phyloP scores from a whole-genome alignment of 2,113 vertebrate species.

The Sinosuthora webbiana region DNA sequence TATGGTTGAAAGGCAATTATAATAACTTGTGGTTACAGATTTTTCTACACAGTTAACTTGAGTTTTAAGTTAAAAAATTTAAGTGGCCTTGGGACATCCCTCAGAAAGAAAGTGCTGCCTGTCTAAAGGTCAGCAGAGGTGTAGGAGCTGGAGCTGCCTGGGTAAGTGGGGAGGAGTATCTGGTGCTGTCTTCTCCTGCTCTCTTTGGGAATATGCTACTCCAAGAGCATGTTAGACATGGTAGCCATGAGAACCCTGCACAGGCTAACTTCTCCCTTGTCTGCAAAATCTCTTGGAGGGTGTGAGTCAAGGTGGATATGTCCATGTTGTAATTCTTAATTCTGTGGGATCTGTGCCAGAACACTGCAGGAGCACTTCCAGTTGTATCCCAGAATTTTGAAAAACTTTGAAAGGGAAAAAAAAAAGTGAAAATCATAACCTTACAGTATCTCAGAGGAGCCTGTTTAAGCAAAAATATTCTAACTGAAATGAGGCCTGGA shows the following conservation, averaged over 20 bases:
- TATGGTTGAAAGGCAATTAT: background rate
- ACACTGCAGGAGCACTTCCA: accelerated
- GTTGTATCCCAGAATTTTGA: background rate
- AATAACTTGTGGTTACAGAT: background rate
- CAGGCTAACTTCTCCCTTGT: background rate
- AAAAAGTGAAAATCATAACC: background rate
- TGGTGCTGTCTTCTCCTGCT: background rate
- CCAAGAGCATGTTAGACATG: accelerated
- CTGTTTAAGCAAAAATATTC: background rate
- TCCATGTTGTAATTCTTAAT: background rate
- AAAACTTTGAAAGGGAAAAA: background rate
- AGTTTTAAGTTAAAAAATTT: background rate
- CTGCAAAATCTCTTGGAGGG: background rate
- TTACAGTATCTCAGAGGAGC: background rate
- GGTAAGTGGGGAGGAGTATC: accelerated
- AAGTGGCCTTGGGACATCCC: background rate
- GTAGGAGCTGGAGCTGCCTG: background rate
- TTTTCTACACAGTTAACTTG: background rate
- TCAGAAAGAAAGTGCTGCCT: background rate
- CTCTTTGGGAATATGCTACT: background rate
- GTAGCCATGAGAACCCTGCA: background rate
- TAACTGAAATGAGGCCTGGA: background rate
- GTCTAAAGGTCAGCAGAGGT: background rate
- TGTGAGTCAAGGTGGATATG: accelerated
- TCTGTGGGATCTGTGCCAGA: background rate